Conservation (phyloP, 2,113 vertebrate species). For the Chiloscyllium plagiosum region DNA sequence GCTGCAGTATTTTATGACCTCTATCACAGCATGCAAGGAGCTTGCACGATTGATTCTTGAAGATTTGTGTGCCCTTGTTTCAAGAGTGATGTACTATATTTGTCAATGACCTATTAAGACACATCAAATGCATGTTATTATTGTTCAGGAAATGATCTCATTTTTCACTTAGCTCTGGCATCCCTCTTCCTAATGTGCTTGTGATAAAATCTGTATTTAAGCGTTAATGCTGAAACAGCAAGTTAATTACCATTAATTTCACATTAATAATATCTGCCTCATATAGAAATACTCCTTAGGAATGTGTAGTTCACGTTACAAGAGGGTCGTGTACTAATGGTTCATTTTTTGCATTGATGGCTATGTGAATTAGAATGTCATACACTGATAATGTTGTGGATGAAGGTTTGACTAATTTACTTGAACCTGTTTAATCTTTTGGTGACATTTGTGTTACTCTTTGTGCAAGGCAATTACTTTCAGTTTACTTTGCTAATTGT, state of each 20-base stretch:
- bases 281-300: not conserved
- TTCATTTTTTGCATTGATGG: constrained; percentile 16
- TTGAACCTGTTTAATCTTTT: not conserved
- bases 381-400: not conserved
- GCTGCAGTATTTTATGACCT: constrained; percentile 23
- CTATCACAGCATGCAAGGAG: not conserved
- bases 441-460: constrained; percentile 18
- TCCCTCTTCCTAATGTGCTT: constrained; percentile 72
- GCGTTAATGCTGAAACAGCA: constrained; percentile 73
- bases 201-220: constrained; percentile 77
- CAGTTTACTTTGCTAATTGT: not conserved
- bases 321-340: not conserved
- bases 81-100: constrained; percentile 6
- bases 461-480: not conserved
- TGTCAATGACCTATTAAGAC: constrained; percentile 1
- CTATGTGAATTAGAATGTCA: constrained; percentile 18
- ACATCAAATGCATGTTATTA: not conserved
- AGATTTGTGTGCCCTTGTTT: constrained; percentile 10
- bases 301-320: not conserved
- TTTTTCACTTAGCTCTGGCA: constrained; percentile 43
- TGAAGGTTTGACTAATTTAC: constrained; percentile 9
- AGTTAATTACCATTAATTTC: constrained; percentile 82
- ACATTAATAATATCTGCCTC: constrained; percentile 46
- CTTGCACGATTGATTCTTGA: constrained; percentile 1
- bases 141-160: constrained; percentile 19